Conservation (phyloP, 2,113 vertebrate species). For the Odocoileus hemionus region DNA sequence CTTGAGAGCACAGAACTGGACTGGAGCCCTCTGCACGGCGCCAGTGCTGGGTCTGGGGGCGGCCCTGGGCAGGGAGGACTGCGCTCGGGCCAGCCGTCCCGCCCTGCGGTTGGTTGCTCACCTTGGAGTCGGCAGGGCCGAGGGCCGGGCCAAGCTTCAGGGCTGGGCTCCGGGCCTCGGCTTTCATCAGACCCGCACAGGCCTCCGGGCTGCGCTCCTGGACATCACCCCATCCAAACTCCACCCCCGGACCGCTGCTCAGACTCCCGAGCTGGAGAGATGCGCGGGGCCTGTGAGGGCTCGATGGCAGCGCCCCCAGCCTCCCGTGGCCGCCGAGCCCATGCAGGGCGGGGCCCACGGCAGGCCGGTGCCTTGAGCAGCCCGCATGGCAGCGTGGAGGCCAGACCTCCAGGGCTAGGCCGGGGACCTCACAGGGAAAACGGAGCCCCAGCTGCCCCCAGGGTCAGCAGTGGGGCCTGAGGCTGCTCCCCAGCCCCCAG, state of each 20-base stretch:
- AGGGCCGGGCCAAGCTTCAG: fast-evolving
- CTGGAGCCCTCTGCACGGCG: background rate
- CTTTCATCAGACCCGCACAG: fast-evolving
- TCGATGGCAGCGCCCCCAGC: background rate
- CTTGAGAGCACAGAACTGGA: background rate
- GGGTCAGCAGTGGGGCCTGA: background rate
- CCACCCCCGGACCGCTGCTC: background rate
- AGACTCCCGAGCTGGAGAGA: too few relatives aligned
- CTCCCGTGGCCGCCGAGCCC: background rate
- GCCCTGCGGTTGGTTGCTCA: background rate
- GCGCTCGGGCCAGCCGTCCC: background rate
- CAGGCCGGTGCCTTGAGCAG: fast-evolving
- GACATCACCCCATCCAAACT: fast-evolving
- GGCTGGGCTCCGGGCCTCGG: fast-evolving
- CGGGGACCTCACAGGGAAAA: background rate
- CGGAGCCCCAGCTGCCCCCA: background rate
- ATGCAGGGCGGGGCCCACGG: fast-evolving
- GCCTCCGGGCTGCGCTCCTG: background rate
- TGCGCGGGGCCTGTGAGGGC: fast-evolving
- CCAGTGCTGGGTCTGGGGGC: background rate
- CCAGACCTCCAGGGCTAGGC: fast-evolving
- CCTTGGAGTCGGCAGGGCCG: background rate
- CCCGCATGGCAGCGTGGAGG: fast-evolving
- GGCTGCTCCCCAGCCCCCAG: background rate
- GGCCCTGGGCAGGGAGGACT: background rate